A percentile compares a stretch with the other conserved stretches of the same genome.
These are phyloP conservation scores for Corythoichthys haematopterus DNA, from an alignment of 2,113 vertebrate genomes.

Conservation along the genomic window DNA sequence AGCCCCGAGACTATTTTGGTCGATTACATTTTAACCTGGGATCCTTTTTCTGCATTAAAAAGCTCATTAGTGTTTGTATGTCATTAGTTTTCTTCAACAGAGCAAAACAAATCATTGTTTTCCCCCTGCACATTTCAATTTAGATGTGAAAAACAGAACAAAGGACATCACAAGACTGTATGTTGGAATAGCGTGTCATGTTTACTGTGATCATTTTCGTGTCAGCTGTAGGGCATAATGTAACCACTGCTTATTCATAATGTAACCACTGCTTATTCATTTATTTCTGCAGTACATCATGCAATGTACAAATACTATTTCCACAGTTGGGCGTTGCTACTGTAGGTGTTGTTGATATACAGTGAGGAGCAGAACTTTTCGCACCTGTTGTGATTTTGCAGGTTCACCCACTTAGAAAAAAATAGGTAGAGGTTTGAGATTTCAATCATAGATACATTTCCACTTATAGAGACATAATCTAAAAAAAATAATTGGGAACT, in stretches of 20 bases:
- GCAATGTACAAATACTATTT: background rate
- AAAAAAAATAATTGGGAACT: too few species aligned
- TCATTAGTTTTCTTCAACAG: conserved; percentile 27
- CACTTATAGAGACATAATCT: too few species aligned
- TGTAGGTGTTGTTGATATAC: too few species aligned
- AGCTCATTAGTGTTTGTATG: conserved; percentile 33
- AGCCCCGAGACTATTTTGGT: conserved; percentile 31
- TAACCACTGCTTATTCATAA: background rate
- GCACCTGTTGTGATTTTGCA: too few species aligned
- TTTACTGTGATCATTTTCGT: background rate
- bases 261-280: background rate
- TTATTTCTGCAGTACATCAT: background rate
- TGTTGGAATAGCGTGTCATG: background rate
- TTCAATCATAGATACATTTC: too few species aligned
- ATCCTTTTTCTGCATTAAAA: conserved; percentile 36
- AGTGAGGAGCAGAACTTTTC: too few species aligned
- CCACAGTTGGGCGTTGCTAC: too few species aligned
- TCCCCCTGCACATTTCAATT: conserved; percentile 16
- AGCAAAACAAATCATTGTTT: conserved; percentile 22
- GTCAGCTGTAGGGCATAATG: background rate
- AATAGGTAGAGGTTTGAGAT: too few species aligned
- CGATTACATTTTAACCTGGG: conserved; percentile 14
- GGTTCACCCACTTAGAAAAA: too few species aligned
- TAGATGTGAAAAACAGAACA: background rate
- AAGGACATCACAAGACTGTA: background rate